Percentiles rank a stretch among this genome's conserved stretches.
These are phyloP conservation scores for Lonchura striata DNA, from an alignment of 2,113 vertebrate genomes.

Conservation along the genomic window DNA sequence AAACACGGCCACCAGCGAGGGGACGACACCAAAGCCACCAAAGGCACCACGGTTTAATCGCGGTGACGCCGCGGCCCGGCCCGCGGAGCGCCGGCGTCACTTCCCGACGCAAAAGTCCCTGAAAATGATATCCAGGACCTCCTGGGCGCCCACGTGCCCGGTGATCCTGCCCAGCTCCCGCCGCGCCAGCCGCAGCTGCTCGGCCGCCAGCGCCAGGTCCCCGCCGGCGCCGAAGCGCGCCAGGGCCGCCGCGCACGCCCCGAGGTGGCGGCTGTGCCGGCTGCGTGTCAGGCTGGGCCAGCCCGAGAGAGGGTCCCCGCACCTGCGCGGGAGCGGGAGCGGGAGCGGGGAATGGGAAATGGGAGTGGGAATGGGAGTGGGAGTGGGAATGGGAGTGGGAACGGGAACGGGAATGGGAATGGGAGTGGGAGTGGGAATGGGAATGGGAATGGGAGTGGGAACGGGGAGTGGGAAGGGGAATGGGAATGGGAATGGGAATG, in stretches of 20 bases:
- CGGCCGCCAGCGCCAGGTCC: slow-evolving; percentile 87
- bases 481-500: too few species aligned
- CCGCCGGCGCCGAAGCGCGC: slow-evolving; percentile 62
- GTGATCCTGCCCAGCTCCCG: slow-evolving; percentile 84
- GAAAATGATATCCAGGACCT: slow-evolving; percentile 91
- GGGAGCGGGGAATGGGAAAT: too few species aligned
- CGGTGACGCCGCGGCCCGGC: accelerated
- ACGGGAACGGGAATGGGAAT: too few species aligned
- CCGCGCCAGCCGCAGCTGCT: slow-evolving; percentile 83
- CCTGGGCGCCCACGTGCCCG: slow-evolving; percentile 82
- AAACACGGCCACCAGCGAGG: background rate
- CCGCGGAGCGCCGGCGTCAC: slow-evolving; percentile 7
- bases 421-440: too few species aligned
- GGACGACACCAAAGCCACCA: background rate
- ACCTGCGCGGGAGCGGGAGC: slow-evolving; percentile 55
- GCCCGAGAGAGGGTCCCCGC: slow-evolving; percentile 78
- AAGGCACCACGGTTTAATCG: slow-evolving; percentile 34
- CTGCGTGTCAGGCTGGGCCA: slow-evolving; percentile 79
- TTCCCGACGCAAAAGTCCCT: slow-evolving; percentile 95
- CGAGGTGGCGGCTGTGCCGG: slow-evolving; percentile 80
- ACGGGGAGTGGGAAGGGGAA: too few species aligned
- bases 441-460: too few species aligned
- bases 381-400: too few species aligned
- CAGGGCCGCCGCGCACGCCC: slow-evolving; percentile 74
- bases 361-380: too few species aligned